Percentiles rank a stretch among this genome's conserved stretches.
Evolutionary conservation across 2,113 vertebrate species (phyloP).

Genomic region (Ptychochromis oligacanthus): DNA sequence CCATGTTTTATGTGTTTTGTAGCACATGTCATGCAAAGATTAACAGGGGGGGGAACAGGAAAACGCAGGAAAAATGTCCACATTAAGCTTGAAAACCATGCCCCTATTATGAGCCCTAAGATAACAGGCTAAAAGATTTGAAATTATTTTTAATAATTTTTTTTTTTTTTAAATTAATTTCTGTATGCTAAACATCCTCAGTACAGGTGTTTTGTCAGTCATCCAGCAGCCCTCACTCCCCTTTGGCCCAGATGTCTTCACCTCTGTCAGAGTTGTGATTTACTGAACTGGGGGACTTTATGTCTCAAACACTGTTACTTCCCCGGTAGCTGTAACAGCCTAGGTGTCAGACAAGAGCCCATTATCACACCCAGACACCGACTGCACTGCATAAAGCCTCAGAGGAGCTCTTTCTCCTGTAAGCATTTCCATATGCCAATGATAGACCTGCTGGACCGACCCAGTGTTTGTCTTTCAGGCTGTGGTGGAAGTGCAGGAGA

Average conservation of each 20-base stretch:
- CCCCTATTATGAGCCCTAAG: background rate
- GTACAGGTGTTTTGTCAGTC: constrained; percentile 45
- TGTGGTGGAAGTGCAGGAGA: constrained; percentile 69
- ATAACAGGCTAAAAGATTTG: background rate
- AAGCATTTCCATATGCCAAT: constrained; percentile 80
- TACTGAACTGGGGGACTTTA: constrained; percentile 35
- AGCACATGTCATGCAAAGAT: background rate
- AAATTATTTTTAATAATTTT: too few relatives aligned
- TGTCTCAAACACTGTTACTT: constrained; percentile 44
- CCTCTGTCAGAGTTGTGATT: constrained; percentile 36
- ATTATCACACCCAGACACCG: constrained; percentile 76
- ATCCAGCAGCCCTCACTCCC: background rate
- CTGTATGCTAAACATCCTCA: background rate
- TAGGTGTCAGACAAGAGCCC: constrained; percentile 72
- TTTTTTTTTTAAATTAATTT: background rate
- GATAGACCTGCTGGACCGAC: constrained; percentile 54
- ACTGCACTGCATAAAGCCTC: constrained; percentile 53
- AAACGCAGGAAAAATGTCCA: background rate
- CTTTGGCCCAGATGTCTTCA: constrained; percentile 33
- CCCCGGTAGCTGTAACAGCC: constrained; percentile 59
- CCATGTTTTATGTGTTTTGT: background rate
- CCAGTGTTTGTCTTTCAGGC: constrained; percentile 76
- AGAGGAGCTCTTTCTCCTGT: constrained; percentile 66
- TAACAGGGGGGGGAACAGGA: background rate
- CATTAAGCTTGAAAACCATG: background rate